A percentile compares a stretch with the other conserved stretches of the same genome.
phyloP scores from a whole-genome alignment of 1,140 invertebrate genomes.

The Leptinotarsa undecemlineata region DNA sequence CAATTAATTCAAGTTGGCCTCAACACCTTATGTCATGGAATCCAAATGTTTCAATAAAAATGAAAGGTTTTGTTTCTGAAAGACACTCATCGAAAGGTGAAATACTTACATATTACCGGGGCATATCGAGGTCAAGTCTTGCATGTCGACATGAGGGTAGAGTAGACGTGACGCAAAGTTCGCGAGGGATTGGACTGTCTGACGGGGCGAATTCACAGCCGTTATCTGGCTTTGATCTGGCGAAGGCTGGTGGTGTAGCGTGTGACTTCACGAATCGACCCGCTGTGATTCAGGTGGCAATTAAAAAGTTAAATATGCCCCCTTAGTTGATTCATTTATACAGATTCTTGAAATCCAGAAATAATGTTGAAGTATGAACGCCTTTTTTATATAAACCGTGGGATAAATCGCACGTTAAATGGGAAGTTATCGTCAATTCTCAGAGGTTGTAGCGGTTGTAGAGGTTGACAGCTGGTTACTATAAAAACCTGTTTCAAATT shows the following conservation, averaged over 20 bases:
- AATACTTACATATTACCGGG: not conserved
- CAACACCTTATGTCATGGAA: too few relatives aligned
- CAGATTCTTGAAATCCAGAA: too few relatives aligned
- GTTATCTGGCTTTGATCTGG: constrained; percentile 2
- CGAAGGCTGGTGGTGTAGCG: not conserved
- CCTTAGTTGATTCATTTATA: not conserved
- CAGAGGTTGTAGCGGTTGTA: too few relatives aligned
- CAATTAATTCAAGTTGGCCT: too few relatives aligned
- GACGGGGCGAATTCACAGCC: not conserved
- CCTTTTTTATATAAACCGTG: too few relatives aligned
- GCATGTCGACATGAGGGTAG: not conserved
- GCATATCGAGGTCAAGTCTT: constrained; percentile 3
- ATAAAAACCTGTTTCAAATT: too few relatives aligned
- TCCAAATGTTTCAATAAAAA: too few relatives aligned
- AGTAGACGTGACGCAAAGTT: not conserved
- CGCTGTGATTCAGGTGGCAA: not conserved
- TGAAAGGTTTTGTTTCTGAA: too few relatives aligned
- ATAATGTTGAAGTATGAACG: too few relatives aligned
- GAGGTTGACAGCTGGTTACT: too few relatives aligned
- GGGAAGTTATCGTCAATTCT: too few relatives aligned
- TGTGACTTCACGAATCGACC: not conserved
- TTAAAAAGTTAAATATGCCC: not conserved
- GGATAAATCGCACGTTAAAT: too few relatives aligned
- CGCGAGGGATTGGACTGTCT: not conserved
- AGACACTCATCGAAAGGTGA: not conserved